A percentile compares a stretch with the other conserved stretches of the same genome.
phyloP scores from a whole-genome alignment of 2,113 vertebrate genomes.

The Sinocyclocheilus anshuiensis region DNA sequence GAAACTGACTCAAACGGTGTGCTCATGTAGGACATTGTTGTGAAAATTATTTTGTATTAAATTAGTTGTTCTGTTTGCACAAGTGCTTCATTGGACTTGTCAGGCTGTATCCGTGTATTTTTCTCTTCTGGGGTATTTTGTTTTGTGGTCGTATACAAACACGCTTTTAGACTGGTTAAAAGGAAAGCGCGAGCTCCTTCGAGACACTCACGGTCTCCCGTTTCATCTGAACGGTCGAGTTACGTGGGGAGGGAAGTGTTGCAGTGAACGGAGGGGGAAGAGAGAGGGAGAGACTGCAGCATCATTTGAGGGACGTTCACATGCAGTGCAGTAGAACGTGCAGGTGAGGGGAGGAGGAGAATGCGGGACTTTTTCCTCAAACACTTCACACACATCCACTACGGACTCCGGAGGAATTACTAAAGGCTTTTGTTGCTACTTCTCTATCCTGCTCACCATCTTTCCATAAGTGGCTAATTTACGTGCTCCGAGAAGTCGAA shows the following conservation, averaged over 20 bases:
- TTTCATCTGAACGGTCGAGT: conserved; percentile 89
- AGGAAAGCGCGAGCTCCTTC: conserved; percentile 28
- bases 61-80: not conserved
- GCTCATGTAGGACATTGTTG: not conserved
- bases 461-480: conserved; percentile 33
- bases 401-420: conserved; percentile 62
- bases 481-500: conserved; percentile 18
- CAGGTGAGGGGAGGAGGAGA: conserved; percentile 89
- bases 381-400: conserved; percentile 59
- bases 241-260: conserved; percentile 74
- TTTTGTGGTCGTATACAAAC: conserved; percentile 28
- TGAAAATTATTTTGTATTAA: not conserved
- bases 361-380: conserved; percentile 82
- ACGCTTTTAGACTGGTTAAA: conserved; percentile 20
- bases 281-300: conserved; percentile 85
- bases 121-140: not conserved
- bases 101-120: not conserved
- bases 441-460: conserved; percentile 19
- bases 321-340: conserved; percentile 83
- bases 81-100: not conserved
- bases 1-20: not conserved
- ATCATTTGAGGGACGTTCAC: conserved; percentile 89
- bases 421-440: conserved; percentile 55
- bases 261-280: conserved; percentile 78
- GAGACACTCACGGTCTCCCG: conserved; percentile 72